Percentiles rank a stretch among this genome's conserved stretches.
Conservation (phyloP, 1,140 invertebrate species). For the Chironomus tepperi region DNA sequence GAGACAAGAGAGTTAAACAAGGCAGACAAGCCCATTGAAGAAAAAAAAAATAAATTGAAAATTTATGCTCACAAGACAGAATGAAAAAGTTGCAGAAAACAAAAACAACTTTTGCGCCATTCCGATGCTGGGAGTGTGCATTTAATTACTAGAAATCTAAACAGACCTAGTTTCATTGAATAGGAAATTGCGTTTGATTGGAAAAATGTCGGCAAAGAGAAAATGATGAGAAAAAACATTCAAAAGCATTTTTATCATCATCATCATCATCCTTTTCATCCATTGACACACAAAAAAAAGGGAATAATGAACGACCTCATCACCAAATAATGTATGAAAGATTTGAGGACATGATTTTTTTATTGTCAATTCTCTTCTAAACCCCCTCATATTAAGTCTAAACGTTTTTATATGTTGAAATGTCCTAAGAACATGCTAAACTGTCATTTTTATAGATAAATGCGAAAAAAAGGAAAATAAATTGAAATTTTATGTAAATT, state of each 20-base stretch:
- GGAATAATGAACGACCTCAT: not conserved
- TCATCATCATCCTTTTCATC: not conserved
- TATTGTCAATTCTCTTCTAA: not conserved
- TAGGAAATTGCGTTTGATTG: too few relatives aligned
- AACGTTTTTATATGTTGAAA: not conserved
- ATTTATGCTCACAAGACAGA: not conserved
- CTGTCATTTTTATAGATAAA: not conserved
- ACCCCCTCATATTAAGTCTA: not conserved
- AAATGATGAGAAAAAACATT: not conserved
- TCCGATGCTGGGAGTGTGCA: too few relatives aligned
- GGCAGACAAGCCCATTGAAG: not conserved
- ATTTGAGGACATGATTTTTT: not conserved
- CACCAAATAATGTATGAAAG: not conserved
- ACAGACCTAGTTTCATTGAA: too few relatives aligned
- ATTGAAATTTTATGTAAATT: conserved; percentile 10
- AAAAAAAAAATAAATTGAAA: not conserved
- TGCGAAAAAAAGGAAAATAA: not conserved
- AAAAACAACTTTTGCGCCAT: too few relatives aligned
- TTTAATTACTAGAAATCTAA: too few relatives aligned
- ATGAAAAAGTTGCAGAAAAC: not conserved
- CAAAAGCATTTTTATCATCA: not conserved
- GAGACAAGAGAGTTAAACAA: too few relatives aligned
- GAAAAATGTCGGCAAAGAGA: not conserved
- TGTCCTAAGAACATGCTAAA: not conserved
- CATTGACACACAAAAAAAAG: not conserved